Conservation (phyloP, 1,140 invertebrate species). For the Aleiodes sp. region DNA sequence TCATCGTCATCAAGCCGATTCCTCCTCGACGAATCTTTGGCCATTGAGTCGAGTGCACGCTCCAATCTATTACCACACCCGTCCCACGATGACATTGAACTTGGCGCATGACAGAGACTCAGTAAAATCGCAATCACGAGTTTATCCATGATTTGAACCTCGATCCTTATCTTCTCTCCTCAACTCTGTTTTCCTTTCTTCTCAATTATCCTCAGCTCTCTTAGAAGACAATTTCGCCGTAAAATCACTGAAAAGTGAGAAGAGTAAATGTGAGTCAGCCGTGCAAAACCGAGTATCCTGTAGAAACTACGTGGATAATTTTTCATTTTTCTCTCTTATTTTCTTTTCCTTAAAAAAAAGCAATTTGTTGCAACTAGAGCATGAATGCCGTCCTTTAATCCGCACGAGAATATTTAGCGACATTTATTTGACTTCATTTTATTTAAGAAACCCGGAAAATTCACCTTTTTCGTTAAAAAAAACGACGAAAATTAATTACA, state of each 20-base stretch:
- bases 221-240: background rate
- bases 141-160: slow-evolving; percentile 13
- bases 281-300: slow-evolving; percentile 40
- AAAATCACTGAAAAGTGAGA: slow-evolving; percentile 9
- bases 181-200: background rate
- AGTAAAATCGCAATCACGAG: slow-evolving; percentile 18
- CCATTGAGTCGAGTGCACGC: slow-evolving; percentile 57
- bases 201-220: background rate
- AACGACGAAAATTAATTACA: slow-evolving; percentile 38
- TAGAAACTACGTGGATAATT: slow-evolving; percentile 57
- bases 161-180: background rate
- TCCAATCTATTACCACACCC: slow-evolving; percentile 59
- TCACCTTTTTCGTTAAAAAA: too few species aligned
- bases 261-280: slow-evolving; percentile 20
- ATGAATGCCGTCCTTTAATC: slow-evolving; percentile 56
- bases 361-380: slow-evolving; percentile 55
- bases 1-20: slow-evolving; percentile 52
- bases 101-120: slow-evolving; percentile 17
- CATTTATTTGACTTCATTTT: slow-evolving; percentile 34
- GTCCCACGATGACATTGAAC: slow-evolving; percentile 21
- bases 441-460: too few species aligned
- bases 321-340: background rate
- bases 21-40: slow-evolving; percentile 48
- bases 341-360: too few species aligned
- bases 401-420: slow-evolving; percentile 42